Percentiles rank a stretch among this genome's conserved stretches.
These are phyloP conservation scores for Streptopelia turtur DNA, from an alignment of 2,797 vertebrate genomes.

Conservation along the genomic window DNA sequence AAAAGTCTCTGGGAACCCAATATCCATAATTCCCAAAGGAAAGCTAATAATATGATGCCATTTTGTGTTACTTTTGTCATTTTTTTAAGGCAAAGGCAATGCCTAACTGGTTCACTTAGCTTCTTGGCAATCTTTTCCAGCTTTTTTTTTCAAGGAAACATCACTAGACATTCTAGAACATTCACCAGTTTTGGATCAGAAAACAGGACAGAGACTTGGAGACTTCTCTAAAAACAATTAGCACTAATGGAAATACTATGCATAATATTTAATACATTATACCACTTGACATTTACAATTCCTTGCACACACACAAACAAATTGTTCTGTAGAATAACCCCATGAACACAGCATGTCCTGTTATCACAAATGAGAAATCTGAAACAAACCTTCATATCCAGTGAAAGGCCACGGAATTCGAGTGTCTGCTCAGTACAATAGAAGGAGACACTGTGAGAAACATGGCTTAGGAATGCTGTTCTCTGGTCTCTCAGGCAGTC, in stretches of 20 bases:
- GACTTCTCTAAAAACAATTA: background rate
- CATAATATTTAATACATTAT: background rate
- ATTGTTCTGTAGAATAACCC: background rate
- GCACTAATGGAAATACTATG: background rate
- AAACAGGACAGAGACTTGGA: background rate
- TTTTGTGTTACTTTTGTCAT: background rate
- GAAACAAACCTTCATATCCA: background rate
- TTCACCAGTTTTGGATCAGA: background rate
- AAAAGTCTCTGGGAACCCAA: background rate
- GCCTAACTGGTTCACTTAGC: background rate
- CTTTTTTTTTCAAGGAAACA: background rate
- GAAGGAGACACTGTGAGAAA: background rate
- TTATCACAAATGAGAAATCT: background rate
- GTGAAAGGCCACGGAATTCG: background rate
- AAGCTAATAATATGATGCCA: background rate
- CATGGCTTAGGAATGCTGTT: background rate
- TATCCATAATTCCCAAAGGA: background rate
- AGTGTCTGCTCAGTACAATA: background rate
- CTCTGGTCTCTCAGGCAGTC: background rate
- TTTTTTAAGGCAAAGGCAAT: background rate
- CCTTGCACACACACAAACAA: fast-evolving
- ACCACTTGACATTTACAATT: background rate
- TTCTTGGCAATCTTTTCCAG: background rate
- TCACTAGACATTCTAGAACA: background rate
- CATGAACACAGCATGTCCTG: background rate